These are phyloP conservation scores for Rhadina sibilatrix DNA, from an alignment of 2,113 vertebrate species.

Conservation along the genomic window DNA sequence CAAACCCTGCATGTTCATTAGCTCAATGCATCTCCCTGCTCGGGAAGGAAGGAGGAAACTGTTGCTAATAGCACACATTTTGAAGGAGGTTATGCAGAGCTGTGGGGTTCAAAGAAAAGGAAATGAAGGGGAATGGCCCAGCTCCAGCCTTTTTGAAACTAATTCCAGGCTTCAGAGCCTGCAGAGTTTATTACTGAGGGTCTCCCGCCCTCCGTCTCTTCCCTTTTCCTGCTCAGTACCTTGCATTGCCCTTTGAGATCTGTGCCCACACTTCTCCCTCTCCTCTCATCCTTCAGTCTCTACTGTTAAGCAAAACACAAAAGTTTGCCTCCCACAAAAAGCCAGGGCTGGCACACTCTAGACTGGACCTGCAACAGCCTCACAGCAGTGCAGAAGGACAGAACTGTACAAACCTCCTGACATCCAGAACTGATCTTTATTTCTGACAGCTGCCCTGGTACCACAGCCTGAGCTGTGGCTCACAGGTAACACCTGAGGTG, in stretches of 20 bases:
- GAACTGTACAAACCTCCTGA: background rate
- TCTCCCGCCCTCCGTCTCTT: background rate
- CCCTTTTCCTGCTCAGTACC: background rate
- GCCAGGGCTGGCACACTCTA: accelerated
- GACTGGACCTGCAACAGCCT: background rate
- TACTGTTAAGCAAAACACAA: background rate
- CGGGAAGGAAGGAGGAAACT: background rate
- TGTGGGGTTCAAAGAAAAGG: background rate
- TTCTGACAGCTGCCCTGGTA: background rate
- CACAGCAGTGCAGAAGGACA: background rate
- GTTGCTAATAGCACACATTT: constrained; percentile 1
- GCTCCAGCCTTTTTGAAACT: background rate
- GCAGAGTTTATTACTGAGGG: background rate
- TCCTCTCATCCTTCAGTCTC: background rate
- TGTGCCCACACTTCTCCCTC: background rate
- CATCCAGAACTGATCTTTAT: background rate
- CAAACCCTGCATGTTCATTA: constrained; percentile 49
- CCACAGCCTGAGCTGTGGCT: background rate
- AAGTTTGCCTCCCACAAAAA: background rate
- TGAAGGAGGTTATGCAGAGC: background rate
- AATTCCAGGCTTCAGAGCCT: background rate
- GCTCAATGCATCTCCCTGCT: background rate
- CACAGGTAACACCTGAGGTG: background rate
- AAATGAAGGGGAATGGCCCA: background rate
- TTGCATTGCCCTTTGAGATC: background rate